phyloP scores from a whole-genome alignment of 2,888 invertebrate species.

The Portevinia maculata region DNA sequence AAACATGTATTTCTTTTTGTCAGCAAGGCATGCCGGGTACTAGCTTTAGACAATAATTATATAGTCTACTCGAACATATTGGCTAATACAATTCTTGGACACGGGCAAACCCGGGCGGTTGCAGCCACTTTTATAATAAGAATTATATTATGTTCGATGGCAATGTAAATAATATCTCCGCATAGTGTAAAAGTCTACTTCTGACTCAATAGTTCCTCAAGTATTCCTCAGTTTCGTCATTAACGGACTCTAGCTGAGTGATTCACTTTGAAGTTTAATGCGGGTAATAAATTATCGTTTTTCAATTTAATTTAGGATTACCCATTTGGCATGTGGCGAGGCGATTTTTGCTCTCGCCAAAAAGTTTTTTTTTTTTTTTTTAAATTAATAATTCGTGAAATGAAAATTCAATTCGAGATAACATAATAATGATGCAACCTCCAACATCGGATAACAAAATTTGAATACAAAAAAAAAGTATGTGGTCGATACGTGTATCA shows the following conservation, averaged over 20 bases:
- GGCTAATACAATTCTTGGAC: no score
- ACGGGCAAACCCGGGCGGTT: no score
- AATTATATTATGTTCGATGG: no score
- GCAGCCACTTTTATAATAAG: no score
- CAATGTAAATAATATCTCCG: no score
- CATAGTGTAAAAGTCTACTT: no score
- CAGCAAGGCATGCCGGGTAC: no score
- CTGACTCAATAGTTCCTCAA: no score
- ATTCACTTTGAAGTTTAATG: background rate
- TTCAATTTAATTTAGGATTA: background rate
- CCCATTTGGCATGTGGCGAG: background rate
- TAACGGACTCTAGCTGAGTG: background rate
- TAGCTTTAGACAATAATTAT: no score
- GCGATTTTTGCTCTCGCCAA: background rate
- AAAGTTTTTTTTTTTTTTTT: background rate
- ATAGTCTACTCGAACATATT: no score
- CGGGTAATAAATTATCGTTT: background rate
- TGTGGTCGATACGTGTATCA: slow-evolving; percentile 4
- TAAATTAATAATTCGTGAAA: background rate
- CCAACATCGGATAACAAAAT: slow-evolving; percentile 6
- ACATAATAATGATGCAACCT: slow-evolving; percentile 17
- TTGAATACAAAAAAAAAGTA: slow-evolving; percentile 3
- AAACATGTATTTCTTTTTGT: no score
- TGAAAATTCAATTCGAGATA: slow-evolving; percentile 11
- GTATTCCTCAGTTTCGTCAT: no score